phyloP scores from a whole-genome alignment of 2,797 vertebrate species.

The Tachyglossus aculeatus region DNA sequence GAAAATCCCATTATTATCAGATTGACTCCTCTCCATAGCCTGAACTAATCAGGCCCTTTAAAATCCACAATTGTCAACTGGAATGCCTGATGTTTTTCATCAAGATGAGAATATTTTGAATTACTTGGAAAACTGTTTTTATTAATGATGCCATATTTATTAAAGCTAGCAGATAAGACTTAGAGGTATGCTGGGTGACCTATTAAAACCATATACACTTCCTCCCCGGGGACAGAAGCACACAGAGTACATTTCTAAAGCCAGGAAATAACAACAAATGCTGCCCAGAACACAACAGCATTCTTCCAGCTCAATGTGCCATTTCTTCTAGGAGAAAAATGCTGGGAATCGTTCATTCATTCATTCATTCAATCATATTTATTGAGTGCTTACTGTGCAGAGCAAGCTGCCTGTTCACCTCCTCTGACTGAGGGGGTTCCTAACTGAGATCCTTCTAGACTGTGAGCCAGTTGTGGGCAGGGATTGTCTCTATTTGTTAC shows the following conservation, averaged over 20 bases:
- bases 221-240: not conserved
- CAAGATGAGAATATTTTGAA: not conserved
- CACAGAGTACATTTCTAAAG: not conserved
- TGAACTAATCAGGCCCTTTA: no score
- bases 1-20: no score
- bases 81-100: not conserved
- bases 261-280: not conserved
- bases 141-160: not conserved
- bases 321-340: not conserved
- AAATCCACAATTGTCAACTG: no score
- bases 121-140: not conserved
- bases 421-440: no score
- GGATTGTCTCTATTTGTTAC: no score
- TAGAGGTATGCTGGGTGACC: not conserved
- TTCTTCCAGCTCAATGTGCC: not conserved
- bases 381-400: no score
- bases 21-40: no score
- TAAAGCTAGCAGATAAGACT: not conserved
- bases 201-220: not conserved
- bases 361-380: no score
- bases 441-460: no score
- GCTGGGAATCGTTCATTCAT: not conserved
- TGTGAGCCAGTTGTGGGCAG: no score
- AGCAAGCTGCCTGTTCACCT: no score
- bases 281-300: not conserved